Conservation (phyloP, 2,113 vertebrate genomes). For the Percopsis transmontana region DNA sequence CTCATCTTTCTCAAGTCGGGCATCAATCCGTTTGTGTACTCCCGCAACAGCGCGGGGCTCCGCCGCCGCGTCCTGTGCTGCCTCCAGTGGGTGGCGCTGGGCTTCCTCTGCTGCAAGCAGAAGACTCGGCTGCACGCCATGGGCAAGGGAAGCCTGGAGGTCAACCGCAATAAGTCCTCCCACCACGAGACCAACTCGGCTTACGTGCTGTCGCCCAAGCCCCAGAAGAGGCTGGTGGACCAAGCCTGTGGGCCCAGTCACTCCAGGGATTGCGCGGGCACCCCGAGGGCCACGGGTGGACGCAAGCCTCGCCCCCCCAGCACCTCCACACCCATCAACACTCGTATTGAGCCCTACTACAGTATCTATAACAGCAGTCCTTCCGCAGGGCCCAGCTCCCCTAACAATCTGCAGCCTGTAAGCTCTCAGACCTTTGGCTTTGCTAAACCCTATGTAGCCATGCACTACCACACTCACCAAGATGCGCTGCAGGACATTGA, state of each 20-base stretch:
- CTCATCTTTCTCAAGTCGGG: slow-evolving; percentile 95
- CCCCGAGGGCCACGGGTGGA: slow-evolving; percentile 78
- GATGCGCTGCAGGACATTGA: slow-evolving; percentile 83
- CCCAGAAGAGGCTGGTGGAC: slow-evolving; percentile 88
- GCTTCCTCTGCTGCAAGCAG: slow-evolving; percentile 89
- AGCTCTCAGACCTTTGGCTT: slow-evolving; percentile 83
- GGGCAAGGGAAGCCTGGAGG: slow-evolving; percentile 92
- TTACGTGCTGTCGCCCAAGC: slow-evolving; percentile 91
- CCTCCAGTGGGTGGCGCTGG: slow-evolving; percentile 81
- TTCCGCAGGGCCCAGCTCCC: slow-evolving; percentile 82
- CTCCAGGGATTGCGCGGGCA: slow-evolving; percentile 85
- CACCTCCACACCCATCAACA: slow-evolving; percentile 93
- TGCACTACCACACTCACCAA: slow-evolving; percentile 86
- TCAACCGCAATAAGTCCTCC: slow-evolving; percentile 95
- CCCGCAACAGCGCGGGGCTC: slow-evolving; percentile 92
- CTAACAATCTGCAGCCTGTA: slow-evolving; percentile 81
- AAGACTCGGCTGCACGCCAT: slow-evolving; percentile 91
- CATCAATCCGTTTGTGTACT: slow-evolving; percentile 96
- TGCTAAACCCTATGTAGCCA: slow-evolving; percentile 85
- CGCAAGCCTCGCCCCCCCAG: slow-evolving; percentile 85
- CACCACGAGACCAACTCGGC: slow-evolving; percentile 97
- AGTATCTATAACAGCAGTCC: slow-evolving; percentile 95
- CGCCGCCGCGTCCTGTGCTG: slow-evolving; percentile 88
- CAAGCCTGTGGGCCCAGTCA: slow-evolving; percentile 91
- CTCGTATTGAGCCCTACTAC: slow-evolving; percentile 94